Evolutionary conservation across 1,140 invertebrate species (phyloP), one percentile per base, ranked within the genome.

Genomic region (Drosophila sturtevanti): DNA sequence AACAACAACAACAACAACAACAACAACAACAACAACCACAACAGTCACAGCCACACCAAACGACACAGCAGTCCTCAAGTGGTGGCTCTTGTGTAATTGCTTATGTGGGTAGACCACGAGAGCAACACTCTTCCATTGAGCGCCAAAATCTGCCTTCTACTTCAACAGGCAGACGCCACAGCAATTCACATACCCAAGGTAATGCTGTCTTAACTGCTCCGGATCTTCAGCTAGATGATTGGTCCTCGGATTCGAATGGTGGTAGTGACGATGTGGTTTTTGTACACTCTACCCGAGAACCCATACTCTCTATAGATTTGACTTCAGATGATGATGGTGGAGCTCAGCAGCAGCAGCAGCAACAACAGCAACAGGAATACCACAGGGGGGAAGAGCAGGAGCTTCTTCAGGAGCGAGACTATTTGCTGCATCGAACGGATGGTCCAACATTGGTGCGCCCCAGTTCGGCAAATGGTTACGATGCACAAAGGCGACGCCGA

Each of bases 211-310:
- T 95, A 63, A 93, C 94, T 18, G 95, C 96, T n/a, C 95, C 96
- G 2, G 96, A 97, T 92, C 92, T 97, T 35, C 96, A 96, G 91
- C 91, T 97, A 52, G 95, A 87, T 31, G 81, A 97, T 85, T 97
- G 96, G 95, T 93, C 95, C 0, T 95, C 95, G 0, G 95, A 96
- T 86, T 94, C 94, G 0, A 87, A 89, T 51, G 93, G 93, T 55
- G 93, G 93, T 67, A 94, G 95, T 90, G 94, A 94, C 69, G 94
- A 95, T 62, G 89, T 92, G 11, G 89, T 92, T 0, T 92, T 91
- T 70, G 90, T 92, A 1, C 90, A 91, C 78, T 92, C 91, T 12
- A 92, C 87, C 9, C 66, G 85, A 3, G 90, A 91, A 56, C 90
- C 90, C 3, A 91, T 91, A 51, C 72, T 90, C 0, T 91, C 90